Base-by-base conservation (phyloP, 2,797 vertebrate species). In the Hippoglossus hippoglossus region DNA sequence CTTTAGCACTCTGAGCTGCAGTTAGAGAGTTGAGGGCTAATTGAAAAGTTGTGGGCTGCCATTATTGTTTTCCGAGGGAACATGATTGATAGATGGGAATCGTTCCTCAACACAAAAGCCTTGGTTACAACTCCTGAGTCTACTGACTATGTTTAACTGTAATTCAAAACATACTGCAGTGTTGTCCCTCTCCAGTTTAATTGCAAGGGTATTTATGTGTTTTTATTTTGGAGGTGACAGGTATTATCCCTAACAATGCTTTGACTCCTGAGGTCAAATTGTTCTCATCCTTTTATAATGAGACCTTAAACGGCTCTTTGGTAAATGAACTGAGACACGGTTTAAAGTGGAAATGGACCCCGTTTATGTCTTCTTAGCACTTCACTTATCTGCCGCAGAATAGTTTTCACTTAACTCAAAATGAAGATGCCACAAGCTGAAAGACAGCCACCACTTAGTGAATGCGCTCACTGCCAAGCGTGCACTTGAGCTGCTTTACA, bases 381-480 rank as follows among this genome's bases (percentile, higher is more conserved):
- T 53, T 39, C 19, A 34, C 67, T 64, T 82, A 73, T 80, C 78
- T 73, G 51, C 66, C 36, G 22, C 56, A 36, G 57, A 84, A 77
- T 69, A 74, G 79, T 80, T 77, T 81, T 83, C 63, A 59, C 84
- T 83, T 78, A 71, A 75, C 34, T 74, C 60, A 63, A 71, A 83
- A 79, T 69, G 79, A 81, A 69, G 84, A 87, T 63, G 83, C 72
- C 67, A 75, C 74, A 56, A 75, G 69, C 81, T 76, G 72, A 83
- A 77, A 79, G 57, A 72, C 73, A 78, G 62, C 79, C 11, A 77
- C 69, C 66, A 58, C 75, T 87, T 74, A 69, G 58, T 18, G 39
- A 72, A 58, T 53, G 21, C 1, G 44, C 67, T 60, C 34, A 58
- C 77, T 81, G 73, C 71, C 53, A 47, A 36, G 74, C 36, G 24